Conservation (phyloP, 2,888 invertebrate genomes). For the Amiota communis region DNA sequence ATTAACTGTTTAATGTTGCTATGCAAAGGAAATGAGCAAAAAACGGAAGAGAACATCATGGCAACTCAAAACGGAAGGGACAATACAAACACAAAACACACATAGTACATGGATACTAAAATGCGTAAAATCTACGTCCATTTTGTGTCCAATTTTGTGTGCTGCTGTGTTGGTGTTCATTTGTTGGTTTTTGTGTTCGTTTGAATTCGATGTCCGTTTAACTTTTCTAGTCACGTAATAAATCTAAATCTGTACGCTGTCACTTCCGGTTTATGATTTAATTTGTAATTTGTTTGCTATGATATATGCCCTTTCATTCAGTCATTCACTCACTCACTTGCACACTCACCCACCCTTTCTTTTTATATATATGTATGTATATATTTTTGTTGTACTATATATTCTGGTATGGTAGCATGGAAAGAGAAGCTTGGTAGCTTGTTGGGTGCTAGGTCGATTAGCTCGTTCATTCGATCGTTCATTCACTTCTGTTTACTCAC, state of each 20-base stretch:
- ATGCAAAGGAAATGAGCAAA: slow-evolving; percentile 33
- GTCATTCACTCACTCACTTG: not conserved
- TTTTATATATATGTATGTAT: slow-evolving; percentile 33
- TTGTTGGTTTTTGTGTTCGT: slow-evolving; percentile 29
- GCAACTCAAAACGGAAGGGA: not conserved
- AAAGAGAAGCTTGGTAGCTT: slow-evolving; percentile 35
- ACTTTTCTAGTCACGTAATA: slow-evolving; percentile 66
- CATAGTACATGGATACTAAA: not conserved
- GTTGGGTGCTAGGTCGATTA: too few species aligned
- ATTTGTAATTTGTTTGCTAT: slow-evolving; percentile 61
- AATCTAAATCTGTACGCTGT: slow-evolving; percentile 66
- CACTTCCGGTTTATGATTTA: slow-evolving; percentile 67
- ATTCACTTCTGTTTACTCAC: too few species aligned
- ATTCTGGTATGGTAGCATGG: slow-evolving; percentile 52
- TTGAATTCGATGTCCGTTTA: slow-evolving; percentile 50
- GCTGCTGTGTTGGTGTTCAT: not conserved
- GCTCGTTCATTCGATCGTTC: too few species aligned
- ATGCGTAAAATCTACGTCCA: too few species aligned
- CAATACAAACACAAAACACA: not conserved
- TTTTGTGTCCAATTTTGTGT: not conserved
- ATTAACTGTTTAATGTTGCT: slow-evolving; percentile 45
- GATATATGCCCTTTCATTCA: not conserved
- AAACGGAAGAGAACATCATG: slow-evolving; percentile 35
- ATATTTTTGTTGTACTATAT: slow-evolving; percentile 49
- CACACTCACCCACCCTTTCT: slow-evolving; percentile 1